A percentile compares a stretch with the other conserved stretches of the same genome.
phyloP scores from a whole-genome alignment of 2,797 vertebrate species.

The Pantherophis alleghaniensis region DNA sequence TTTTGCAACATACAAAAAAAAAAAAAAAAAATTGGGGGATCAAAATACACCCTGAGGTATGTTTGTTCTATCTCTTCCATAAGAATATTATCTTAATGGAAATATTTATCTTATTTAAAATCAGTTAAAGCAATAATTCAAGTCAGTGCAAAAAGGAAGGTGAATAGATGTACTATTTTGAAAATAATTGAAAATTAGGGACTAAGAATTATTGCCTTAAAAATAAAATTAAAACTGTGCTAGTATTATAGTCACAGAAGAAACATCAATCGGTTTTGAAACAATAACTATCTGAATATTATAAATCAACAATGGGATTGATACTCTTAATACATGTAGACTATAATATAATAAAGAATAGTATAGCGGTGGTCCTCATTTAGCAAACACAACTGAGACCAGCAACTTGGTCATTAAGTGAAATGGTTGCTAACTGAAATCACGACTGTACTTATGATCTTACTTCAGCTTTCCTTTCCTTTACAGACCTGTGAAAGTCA shows the following conservation, averaged over 20 bases:
- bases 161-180: background rate
- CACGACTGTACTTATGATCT: background rate
- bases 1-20: background rate
- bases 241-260: background rate
- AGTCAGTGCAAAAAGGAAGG: background rate
- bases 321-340: background rate
- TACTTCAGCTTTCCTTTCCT: background rate
- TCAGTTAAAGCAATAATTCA: background rate
- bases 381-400: background rate
- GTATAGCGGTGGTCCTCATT: background rate
- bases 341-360: background rate
- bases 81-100: background rate
- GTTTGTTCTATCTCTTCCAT: background rate
- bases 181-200: background rate
- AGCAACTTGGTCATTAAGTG: background rate
- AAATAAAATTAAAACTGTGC: background rate
- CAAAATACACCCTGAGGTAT: background rate
- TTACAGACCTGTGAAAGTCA: background rate
- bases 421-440: background rate
- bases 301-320: background rate
- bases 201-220: background rate
- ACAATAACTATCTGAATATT: background rate
- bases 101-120: background rate
- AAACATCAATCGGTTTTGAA: slow-evolving; percentile 1
- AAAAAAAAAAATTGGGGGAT: background rate